These are phyloP conservation scores for Oreocharis arfaki DNA, from an alignment of 2,113 vertebrate species.

Conservation along the genomic window DNA sequence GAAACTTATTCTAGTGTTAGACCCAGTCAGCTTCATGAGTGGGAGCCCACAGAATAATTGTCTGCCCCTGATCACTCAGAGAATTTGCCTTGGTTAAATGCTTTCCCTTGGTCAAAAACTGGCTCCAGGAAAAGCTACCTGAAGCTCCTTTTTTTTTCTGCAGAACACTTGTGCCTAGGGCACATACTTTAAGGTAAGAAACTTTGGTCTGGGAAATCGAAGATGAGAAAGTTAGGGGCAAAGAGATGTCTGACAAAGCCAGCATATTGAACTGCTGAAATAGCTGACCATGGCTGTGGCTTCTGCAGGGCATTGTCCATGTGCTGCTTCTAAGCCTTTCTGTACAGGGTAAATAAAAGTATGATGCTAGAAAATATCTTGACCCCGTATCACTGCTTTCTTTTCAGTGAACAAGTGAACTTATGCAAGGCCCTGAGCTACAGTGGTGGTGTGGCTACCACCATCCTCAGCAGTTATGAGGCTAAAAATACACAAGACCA, in stretches of 20 bases:
- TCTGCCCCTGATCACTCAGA: background rate
- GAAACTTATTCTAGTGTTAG: background rate
- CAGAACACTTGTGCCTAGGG: background rate
- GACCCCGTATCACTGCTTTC: background rate
- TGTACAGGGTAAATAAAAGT: background rate
- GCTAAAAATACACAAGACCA: background rate
- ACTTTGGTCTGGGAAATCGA: background rate
- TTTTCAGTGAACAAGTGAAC: background rate
- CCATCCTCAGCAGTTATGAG: background rate
- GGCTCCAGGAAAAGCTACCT: background rate
- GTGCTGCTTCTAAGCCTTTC: background rate
- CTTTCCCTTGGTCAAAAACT: background rate
- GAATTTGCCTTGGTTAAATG: background rate
- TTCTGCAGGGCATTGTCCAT: background rate
- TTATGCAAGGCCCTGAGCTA: background rate
- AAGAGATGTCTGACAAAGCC: background rate
- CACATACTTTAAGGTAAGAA: background rate
- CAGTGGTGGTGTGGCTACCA: background rate
- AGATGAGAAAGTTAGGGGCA: background rate
- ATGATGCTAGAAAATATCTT: background rate
- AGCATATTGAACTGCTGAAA: background rate
- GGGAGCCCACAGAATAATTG: background rate
- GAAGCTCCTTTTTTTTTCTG: background rate
- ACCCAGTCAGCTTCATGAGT: background rate
- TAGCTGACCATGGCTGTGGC: rapidly evolving